phyloP scores from a whole-genome alignment of 2,888 invertebrate species.

The Caenorhabditis sp. region DNA sequence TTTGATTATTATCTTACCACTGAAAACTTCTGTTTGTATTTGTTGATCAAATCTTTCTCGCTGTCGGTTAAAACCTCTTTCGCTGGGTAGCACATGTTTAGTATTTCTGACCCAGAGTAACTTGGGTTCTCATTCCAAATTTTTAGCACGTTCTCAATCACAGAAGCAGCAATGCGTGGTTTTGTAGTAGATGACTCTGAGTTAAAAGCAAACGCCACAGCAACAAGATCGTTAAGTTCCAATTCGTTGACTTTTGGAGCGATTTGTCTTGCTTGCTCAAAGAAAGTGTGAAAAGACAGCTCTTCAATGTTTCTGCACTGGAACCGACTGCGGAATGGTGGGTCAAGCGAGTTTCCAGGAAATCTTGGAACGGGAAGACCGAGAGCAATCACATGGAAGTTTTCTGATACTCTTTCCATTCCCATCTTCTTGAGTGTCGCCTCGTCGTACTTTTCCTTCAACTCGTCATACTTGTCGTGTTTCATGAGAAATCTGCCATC shows the following conservation, averaged over 20 bases:
- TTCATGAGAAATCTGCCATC: slow-evolving; percentile 96
- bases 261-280: slow-evolving; percentile 79
- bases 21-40: slow-evolving; percentile 74
- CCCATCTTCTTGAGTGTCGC: slow-evolving; percentile 91
- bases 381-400: slow-evolving; percentile 94
- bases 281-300: slow-evolving; percentile 85
- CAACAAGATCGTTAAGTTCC: slow-evolving; percentile 87
- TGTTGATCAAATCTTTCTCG: slow-evolving; percentile 87
- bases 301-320: slow-evolving; percentile 91
- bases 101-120: slow-evolving; percentile 87
- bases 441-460: slow-evolving; percentile 88
- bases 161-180: slow-evolving; percentile 54
- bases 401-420: slow-evolving; percentile 93
- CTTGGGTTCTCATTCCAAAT: slow-evolving; percentile 87
- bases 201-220: slow-evolving; percentile 89
- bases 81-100: slow-evolving; percentile 92
- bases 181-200: slow-evolving; percentile 80
- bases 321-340: slow-evolving; percentile 92
- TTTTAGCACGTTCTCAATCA: slow-evolving; percentile 60
- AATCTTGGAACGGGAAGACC: slow-evolving; percentile 93
- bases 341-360: slow-evolving; percentile 94
- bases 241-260: slow-evolving; percentile 86
- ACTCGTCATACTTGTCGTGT: slow-evolving; percentile 90
- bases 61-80: slow-evolving; percentile 90
- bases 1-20: too few species aligned